A percentile compares a stretch with the other conserved stretches of the same genome.
Evolutionary conservation across 1,140 invertebrate species (phyloP).

Genomic region (Hyposmocoma kahamanoa): DNA sequence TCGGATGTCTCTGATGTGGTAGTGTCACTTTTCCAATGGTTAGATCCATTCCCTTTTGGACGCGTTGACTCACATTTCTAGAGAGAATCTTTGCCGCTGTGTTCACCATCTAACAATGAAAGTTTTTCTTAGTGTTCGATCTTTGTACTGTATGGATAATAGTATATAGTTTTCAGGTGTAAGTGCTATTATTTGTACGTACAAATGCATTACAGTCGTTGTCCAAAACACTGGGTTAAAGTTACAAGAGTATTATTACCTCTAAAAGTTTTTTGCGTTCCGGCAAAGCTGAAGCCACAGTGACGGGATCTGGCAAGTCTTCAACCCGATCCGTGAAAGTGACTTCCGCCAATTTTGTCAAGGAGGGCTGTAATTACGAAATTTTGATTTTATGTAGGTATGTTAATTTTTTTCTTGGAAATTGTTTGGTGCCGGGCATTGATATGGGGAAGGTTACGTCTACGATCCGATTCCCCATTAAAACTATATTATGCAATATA

Average conservation of each 20-base stretch:
- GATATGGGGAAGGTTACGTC: too few relatives aligned
- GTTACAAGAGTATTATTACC: conserved; percentile 19
- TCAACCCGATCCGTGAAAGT: conserved; percentile 52
- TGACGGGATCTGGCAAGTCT: conserved; percentile 52
- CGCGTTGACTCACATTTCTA: conserved; percentile 29
- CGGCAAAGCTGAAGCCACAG: conserved; percentile 35
- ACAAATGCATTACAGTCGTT: too few relatives aligned
- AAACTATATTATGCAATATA: too few relatives aligned
- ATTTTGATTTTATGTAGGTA: neutral
- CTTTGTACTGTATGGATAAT: too few relatives aligned
- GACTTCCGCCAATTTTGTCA: conserved; percentile 52
- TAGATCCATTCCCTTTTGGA: conserved; percentile 41
- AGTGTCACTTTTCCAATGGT: conserved; percentile 40
- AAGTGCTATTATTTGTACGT: too few relatives aligned
- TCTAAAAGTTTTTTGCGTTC: conserved; percentile 55
- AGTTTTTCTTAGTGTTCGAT: too few relatives aligned
- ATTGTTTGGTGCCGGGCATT: too few relatives aligned
- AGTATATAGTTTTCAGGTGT: too few relatives aligned
- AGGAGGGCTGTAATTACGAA: conserved; percentile 37
- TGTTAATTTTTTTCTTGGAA: too few relatives aligned
- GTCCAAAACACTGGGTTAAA: too few relatives aligned
- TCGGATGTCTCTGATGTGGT: conserved; percentile 38
- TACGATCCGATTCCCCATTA: too few relatives aligned
- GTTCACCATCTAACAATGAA: conserved; percentile 47
- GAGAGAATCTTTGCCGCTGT: conserved; percentile 37